Percentiles rank a stretch among this genome's conserved stretches.
Evolutionary conservation across 2,113 vertebrate species (phyloP).

Genomic region (Aythya baeri): DNA sequence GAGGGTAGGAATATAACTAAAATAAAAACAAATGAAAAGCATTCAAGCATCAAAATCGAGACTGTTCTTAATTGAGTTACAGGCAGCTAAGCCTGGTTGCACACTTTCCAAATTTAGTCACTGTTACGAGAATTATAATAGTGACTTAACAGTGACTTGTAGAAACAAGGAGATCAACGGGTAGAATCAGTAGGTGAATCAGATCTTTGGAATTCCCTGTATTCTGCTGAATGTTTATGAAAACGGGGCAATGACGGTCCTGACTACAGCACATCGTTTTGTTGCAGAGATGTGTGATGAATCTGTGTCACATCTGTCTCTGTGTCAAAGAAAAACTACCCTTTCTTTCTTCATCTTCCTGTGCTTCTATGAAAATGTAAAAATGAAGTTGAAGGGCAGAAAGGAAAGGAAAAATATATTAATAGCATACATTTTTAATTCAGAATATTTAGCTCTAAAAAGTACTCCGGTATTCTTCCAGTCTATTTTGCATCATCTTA

Average conservation of each 20-base stretch:
- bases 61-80: not conserved
- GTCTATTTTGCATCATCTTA: not conserved
- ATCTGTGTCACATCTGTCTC: not conserved
- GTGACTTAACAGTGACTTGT: not conserved
- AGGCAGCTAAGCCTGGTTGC: not conserved
- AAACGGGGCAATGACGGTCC: not conserved
- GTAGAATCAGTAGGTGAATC: not conserved
- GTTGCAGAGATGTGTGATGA: rapidly evolving
- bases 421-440: not conserved
- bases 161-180: not conserved
- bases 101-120: not conserved
- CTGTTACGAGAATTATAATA: not conserved
- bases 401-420: not conserved
- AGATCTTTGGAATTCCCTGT: not conserved
- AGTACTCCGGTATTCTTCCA: not conserved
- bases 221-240: not conserved
- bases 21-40: not conserved
- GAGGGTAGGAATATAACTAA: not conserved
- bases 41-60: not conserved
- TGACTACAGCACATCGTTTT: not conserved
- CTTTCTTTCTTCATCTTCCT: not conserved
- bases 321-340: not conserved
- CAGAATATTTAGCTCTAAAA: not conserved
- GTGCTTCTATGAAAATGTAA: not conserved
- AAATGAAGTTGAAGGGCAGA: not conserved